Conservation (phyloP, 2,797 vertebrate species). For the Argentina silus region DNA sequence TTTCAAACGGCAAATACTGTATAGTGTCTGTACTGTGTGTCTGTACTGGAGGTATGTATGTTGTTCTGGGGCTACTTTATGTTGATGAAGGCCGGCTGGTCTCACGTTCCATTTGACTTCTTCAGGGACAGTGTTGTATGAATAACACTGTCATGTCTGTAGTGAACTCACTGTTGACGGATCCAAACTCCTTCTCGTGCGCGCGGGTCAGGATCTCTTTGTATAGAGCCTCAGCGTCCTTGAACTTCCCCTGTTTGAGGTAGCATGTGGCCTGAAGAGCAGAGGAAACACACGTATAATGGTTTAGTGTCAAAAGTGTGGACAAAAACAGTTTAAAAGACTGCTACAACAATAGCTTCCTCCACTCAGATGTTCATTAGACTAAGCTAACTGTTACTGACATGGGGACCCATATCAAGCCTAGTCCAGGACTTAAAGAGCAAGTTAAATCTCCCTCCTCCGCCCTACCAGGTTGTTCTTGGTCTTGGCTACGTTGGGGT, state of each 20-base stretch:
- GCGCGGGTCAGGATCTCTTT: conserved; percentile 90
- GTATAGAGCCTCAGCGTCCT: conserved; percentile 86
- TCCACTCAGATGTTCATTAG: no score
- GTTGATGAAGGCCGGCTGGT: no score
- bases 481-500: conserved; percentile 96
- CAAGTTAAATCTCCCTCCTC: not conserved
- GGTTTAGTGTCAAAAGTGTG: not conserved
- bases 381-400: no score
- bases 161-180: conserved; percentile 83
- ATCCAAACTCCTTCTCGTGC: conserved; percentile 91
- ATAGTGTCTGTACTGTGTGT: no score
- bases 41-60: no score
- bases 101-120: no score
- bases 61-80: no score
- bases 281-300: not conserved
- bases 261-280: conserved; percentile 85
- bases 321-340: not conserved
- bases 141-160: not conserved
- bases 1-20: no score
- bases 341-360: not conserved
- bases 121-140: no score
- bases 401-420: no score
- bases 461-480: conserved; percentile 94
- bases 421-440: no score
- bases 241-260: conserved; percentile 91